Evolutionary conservation across 1,140 invertebrate genomes (phyloP), one percentile per base, ranked within the genome.

Genomic region (Drosophila punjabiensis): DNA sequence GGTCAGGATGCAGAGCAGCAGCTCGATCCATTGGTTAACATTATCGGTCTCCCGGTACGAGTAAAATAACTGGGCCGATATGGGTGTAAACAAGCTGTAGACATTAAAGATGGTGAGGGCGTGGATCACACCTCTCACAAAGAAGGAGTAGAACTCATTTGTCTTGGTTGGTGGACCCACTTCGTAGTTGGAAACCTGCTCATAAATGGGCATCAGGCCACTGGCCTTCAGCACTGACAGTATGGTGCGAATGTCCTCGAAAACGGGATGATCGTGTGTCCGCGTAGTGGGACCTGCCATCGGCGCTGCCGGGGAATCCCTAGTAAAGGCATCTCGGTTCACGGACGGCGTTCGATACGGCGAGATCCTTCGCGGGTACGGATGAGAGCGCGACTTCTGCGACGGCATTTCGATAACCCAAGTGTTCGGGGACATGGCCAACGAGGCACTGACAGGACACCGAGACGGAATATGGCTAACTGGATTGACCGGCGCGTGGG

Each of bases 1-100:
- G 37, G 92, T 89, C 4, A 86, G 37, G 37, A 93, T 91, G 41
- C 89, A 92, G 24, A 93, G 81, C 8, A 93, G 53, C 10, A 92
- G 53, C 10, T 93, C 92, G 48, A 93, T 92, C 89, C 89, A 93
- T 59, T 93, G 90, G 76, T 93, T 93, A 10, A 92, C 88, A 60
- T 93, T 93, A 32, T 93, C 92, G 6, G 92, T 93, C 43, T 93
- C 92, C 0, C 91, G 82, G 33, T 91, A 68, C 1, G 92, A 92
- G 50, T 76, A 81, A 24, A 93, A 93, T 4, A 90, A 56, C 56
- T 93, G 88, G 2, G 65, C 60, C 35, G 82, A 73, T 39, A 82
- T 88, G 18, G 78, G 77, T 11, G 86, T 82, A 33, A 92, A 61
- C 8, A 93, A 53, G 45, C 83, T 93, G 43, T 93, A 93, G 24